Conservation (phyloP, 2,113 vertebrate species). For the Cyphomyrus discorhynchus region DNA sequence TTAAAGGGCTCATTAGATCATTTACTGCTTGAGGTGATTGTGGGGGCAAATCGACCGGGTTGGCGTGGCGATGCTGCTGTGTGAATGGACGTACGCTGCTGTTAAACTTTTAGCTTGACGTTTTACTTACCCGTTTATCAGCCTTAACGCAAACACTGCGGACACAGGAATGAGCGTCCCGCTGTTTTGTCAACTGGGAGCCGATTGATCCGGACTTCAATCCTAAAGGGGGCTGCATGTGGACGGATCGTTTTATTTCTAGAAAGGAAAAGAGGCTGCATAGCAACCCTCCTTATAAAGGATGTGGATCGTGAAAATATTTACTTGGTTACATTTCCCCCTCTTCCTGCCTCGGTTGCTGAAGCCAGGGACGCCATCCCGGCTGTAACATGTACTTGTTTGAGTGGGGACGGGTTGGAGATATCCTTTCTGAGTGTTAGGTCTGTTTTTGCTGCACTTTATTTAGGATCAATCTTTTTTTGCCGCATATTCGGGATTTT, state of each 20-base stretch:
- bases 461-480: not conserved
- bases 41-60: slow-evolving; percentile 14
- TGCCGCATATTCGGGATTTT: not conserved
- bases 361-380: not conserved
- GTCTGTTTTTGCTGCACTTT: not conserved
- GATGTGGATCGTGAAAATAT: not conserved
- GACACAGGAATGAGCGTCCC: not conserved
- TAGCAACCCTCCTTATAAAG: not conserved
- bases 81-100: slow-evolving; percentile 27
- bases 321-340: not conserved
- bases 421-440: not conserved
- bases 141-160: not conserved
- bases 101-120: not conserved
- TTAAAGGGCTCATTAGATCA: slow-evolving; percentile 9
- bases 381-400: not conserved
- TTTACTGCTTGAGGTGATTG: not conserved
- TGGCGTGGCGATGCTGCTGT: slow-evolving; percentile 30
- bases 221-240: not conserved
- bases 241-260: not conserved
- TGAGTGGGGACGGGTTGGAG: not conserved
- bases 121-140: not conserved
- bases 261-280: not conserved
- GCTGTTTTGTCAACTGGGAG: not conserved
- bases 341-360: not conserved
- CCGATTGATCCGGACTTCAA: not conserved